Evolutionary conservation across 2,113 vertebrate species (phyloP).

Genomic region (Actenoides lindsayi): DNA sequence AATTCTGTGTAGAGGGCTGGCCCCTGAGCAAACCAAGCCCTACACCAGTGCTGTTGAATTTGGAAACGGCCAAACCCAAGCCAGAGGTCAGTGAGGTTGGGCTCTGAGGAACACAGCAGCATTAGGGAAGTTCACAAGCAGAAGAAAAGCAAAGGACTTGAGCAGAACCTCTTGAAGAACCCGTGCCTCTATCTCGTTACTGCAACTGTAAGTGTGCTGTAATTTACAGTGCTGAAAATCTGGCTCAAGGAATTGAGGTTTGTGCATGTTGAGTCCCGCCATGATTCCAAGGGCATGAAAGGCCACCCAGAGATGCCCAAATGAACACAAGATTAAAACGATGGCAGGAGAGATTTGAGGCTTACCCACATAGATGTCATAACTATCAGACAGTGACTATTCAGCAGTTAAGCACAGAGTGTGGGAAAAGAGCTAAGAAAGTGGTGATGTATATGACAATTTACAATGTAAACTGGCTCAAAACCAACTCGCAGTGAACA

Average conservation of each 20-base stretch:
- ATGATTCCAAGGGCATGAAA: rapidly evolving
- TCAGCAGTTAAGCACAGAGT: neutral
- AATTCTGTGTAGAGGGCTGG: neutral
- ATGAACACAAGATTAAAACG: neutral
- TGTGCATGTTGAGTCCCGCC: rapidly evolving
- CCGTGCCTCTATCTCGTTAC: rapidly evolving
- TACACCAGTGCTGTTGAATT: neutral
- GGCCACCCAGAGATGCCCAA: neutral
- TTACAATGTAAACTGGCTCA: neutral
- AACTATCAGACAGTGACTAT: neutral
- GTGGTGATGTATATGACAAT: neutral
- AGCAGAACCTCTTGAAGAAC: neutral
- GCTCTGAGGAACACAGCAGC: neutral
- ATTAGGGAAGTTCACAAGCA: neutral
- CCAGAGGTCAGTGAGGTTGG: neutral
- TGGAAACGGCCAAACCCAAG: neutral
- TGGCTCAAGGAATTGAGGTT: neutral
- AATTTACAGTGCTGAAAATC: neutral
- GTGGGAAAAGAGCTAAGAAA: neutral
- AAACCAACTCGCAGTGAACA: neutral
- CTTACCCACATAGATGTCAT: rapidly evolving
- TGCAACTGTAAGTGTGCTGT: rapidly evolving
- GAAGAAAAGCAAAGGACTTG: neutral
- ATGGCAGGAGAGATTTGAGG: rapidly evolving
- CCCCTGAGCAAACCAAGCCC: neutral